Conservation (phyloP, 2,113 vertebrate species). For the Cyanoramphus novaezelandiae region DNA sequence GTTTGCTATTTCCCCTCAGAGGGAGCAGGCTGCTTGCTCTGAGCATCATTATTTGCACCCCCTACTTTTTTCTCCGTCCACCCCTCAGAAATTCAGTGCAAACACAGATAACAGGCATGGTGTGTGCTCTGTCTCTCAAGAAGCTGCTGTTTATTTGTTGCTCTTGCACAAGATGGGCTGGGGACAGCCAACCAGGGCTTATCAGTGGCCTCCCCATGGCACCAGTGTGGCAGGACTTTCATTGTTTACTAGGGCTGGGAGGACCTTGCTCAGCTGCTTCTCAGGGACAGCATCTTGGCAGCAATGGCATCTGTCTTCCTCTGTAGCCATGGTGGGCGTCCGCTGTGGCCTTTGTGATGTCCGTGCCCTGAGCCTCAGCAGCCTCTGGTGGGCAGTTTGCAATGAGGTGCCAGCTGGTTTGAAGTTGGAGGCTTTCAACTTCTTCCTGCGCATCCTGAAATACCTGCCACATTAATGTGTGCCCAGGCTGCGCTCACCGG, state of each 20-base stretch:
- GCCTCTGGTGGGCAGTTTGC: not conserved
- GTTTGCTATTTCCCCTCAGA: not conserved
- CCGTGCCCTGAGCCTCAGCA: accelerated
- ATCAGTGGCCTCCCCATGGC: not conserved
- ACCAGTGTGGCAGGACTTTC: accelerated
- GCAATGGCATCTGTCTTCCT: not conserved
- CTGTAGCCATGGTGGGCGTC: accelerated
- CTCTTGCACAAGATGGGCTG: not conserved
- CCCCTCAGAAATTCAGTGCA: not conserved
- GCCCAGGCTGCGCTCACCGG: not conserved
- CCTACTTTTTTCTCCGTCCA: not conserved
- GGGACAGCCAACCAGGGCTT: not conserved
- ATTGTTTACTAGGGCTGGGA: not conserved
- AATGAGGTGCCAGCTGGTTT: not conserved
- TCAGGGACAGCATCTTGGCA: accelerated
- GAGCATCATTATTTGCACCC: not conserved
- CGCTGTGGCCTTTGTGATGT: accelerated
- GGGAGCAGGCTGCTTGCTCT: not conserved
- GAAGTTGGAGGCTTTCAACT: not conserved
- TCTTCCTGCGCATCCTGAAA: not conserved
- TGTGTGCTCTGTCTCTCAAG: not conserved
- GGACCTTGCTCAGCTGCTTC: not conserved
- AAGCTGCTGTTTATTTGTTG: not conserved
- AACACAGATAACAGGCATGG: not conserved
- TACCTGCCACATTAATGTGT: not conserved